Percentiles rank a stretch among this genome's conserved stretches.
These are phyloP conservation scores for Isotomurus palustris DNA, from an alignment of 2,888 invertebrate genomes.

Conservation along the genomic window DNA sequence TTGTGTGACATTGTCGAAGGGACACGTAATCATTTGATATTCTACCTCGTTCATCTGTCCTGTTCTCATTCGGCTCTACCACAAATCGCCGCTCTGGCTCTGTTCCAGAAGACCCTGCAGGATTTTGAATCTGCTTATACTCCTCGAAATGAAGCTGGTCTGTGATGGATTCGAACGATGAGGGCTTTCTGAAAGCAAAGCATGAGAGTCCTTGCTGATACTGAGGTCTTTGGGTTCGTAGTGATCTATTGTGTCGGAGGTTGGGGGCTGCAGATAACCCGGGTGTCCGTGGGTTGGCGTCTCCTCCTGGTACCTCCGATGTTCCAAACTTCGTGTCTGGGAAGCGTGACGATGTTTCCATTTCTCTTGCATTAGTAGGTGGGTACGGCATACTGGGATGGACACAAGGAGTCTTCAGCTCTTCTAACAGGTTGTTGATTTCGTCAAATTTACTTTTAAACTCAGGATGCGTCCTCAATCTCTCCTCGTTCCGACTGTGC, in stretches of 20 bases:
- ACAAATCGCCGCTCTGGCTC: background rate
- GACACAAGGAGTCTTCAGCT: conserved; percentile 33
- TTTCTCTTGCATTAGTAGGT: background rate
- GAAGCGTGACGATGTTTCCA: background rate
- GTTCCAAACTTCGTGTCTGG: background rate
- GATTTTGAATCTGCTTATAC: background rate
- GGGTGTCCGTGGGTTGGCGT: background rate
- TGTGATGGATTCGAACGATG: conserved; percentile 42
- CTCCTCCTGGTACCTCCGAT: background rate
- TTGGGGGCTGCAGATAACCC: background rate
- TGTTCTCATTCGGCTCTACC: background rate
- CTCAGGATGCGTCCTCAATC: conserved; percentile 16
- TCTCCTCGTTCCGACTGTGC: no score
- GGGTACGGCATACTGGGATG: background rate
- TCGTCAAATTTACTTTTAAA: conserved; percentile 38
- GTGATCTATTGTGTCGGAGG: conserved; percentile 42
- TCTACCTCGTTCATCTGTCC: background rate
- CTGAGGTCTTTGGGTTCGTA: conserved; percentile 40
- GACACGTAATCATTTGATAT: conserved; percentile 41
- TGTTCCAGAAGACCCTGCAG: background rate
- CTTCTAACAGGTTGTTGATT: conserved; percentile 42
- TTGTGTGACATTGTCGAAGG: conserved; percentile 24
- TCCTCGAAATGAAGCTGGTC: conserved; percentile 36
- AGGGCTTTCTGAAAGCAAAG: conserved; percentile 43
- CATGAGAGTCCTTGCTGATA: conserved; percentile 42